These are phyloP conservation scores for Leucosticte australis DNA, from an alignment of 2,113 vertebrate species.

Conservation along the genomic window DNA sequence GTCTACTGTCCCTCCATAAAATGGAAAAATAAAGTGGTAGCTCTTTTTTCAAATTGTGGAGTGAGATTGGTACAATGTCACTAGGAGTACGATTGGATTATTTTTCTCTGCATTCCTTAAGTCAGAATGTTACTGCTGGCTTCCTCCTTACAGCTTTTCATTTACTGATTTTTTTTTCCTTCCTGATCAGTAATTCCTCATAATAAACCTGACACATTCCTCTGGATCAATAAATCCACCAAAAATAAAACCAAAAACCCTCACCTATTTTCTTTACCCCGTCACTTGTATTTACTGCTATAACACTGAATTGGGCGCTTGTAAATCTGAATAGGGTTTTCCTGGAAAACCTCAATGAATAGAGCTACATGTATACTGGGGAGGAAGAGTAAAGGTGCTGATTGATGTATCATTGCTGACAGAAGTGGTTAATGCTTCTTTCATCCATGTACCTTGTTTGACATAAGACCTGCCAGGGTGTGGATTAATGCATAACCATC, in stretches of 20 bases:
- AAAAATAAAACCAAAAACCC: neutral
- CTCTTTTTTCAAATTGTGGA: neutral
- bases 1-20: neutral
- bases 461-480: neutral
- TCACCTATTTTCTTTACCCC: neutral
- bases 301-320: neutral
- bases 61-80: neutral
- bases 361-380: neutral
- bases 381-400: neutral
- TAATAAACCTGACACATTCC: neutral
- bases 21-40: neutral
- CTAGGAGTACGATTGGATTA: neutral
- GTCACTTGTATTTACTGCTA: neutral
- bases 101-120: neutral
- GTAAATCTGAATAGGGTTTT: neutral
- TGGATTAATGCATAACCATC: neutral
- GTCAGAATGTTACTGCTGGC: neutral
- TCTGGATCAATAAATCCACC: neutral
- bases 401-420: neutral
- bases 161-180: neutral
- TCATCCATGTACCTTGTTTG: neutral
- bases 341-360: neutral
- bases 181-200: neutral
- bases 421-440: neutral
- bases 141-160: neutral